Percentiles rank a stretch among this genome's conserved stretches.
Conservation (phyloP, 1,140 invertebrate species). For the Phenacoccus solenopsis region DNA sequence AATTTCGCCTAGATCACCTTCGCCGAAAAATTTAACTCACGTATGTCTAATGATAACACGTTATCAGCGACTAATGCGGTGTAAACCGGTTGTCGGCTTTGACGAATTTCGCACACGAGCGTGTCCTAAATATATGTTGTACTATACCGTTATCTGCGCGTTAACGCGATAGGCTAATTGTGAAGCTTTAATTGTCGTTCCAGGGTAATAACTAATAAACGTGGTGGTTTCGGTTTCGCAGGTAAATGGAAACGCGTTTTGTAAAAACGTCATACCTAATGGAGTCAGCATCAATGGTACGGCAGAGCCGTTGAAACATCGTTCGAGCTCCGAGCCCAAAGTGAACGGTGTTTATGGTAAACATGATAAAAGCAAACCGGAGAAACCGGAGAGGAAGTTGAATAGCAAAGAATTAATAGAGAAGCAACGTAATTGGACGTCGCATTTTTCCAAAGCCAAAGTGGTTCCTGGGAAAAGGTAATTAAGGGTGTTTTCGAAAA, state of each 20-base stretch:
- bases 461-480: slow-evolving; percentile 24
- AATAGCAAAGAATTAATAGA: slow-evolving; percentile 75
- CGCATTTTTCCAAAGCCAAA: slow-evolving; percentile 67
- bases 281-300: neutral
- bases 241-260: neutral
- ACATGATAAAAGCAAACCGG: slow-evolving; percentile 38
- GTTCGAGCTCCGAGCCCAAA: neutral
- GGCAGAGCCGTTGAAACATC: neutral
- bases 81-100: no score
- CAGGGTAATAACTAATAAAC: no score
- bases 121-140: no score
- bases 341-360: neutral
- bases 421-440: slow-evolving; percentile 81
- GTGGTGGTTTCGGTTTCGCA: neutral
- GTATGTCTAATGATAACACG: neutral
- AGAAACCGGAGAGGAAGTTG: slow-evolving; percentile 66
- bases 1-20: slow-evolving; percentile 6
- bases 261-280: neutral
- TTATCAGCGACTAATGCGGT: no score
- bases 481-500: no score
- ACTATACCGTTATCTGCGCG: no score
- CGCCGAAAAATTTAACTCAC: neutral
- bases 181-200: no score
- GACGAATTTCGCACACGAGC: no score
- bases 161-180: no score